Evolutionary conservation across 1,140 invertebrate genomes (phyloP).

Genomic region (Antheraea pernyi): DNA sequence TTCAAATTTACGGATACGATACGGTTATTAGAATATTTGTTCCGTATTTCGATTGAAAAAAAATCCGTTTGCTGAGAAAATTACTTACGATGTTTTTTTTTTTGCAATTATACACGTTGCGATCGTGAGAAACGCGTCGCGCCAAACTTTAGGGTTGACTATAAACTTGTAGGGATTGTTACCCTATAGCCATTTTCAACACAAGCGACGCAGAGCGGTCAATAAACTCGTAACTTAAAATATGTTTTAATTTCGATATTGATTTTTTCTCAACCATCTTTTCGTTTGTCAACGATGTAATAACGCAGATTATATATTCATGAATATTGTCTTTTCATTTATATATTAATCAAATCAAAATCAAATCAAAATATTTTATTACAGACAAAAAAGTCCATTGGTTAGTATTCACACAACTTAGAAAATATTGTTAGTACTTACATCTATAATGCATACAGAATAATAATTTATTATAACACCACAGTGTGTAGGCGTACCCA

Average conservation of each 20-base stretch:
- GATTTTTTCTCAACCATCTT: neutral
- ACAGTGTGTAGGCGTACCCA: too few species aligned
- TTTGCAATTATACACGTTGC: neutral
- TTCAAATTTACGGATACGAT: neutral
- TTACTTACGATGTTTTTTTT: neutral
- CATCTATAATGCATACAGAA: too few species aligned
- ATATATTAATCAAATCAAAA: too few species aligned
- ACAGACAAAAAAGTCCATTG: too few species aligned
- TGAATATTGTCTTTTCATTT: too few species aligned
- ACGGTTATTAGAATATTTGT: neutral
- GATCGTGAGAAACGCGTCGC: neutral
- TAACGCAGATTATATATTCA: neutral
- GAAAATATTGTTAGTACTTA: too few species aligned
- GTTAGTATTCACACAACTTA: too few species aligned
- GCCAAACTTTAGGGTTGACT: neutral
- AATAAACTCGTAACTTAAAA: slow-evolving; percentile 34
- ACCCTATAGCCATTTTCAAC: slow-evolving; percentile 44
- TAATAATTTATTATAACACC: too few species aligned
- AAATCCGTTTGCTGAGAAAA: neutral
- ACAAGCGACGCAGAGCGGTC: slow-evolving; percentile 33
- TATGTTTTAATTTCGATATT: neutral
- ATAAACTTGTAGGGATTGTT: slow-evolving; percentile 56
- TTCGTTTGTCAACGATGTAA: neutral
- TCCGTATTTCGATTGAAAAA: neutral
- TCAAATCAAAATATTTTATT: too few species aligned